Base-by-base conservation (phyloP, 2,113 vertebrate species). In the Oreochromis tanganicae region DNA sequence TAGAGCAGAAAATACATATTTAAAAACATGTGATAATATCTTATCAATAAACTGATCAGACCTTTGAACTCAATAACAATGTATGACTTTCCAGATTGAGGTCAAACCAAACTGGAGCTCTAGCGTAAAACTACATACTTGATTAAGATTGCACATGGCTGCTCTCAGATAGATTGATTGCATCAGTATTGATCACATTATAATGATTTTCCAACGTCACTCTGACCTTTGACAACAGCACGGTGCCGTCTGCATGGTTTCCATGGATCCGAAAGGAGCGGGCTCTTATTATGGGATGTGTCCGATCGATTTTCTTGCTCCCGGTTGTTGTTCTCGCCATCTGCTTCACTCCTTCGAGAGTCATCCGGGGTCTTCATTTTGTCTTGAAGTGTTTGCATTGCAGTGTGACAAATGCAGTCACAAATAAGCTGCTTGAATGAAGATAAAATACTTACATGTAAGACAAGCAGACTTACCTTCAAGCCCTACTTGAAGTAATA, bases 201-300 rank as follows among this genome's bases (percentile, higher is more conserved):
- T 21, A 85, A 55, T 27, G 4, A 83, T 85, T 89, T 90, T 84
- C 19, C 24, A 19, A 63, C n/a, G 10, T 52, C 17, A 43, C 17
- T 68, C 94, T 95, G 68, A 97, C 97, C 96, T 96, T 94, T 97
- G 85, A 96, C 87, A 52, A 82, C 50, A 21, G 88, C 89, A 4
- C 94, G 91, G 3, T 87, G 79, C 80, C 32, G 66, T 91, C 81
- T 88, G 91, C 89, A 96, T 32, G 96, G 95, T 93, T 95, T 97
- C 94, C 90, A 84, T 83, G 80, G 87, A 88, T 95, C 83, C 48
- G 55, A 75, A 8, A 92, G 85, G 16, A 95, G 94, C 11, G 84
- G 88, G 21, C 24, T 92, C 78, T 82, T 78, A 81, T 89, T 92
- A 86, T 68, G 80, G 59, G 78, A 85, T 17, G 86, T 78, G 85